phyloP scores from a whole-genome alignment of 2,113 vertebrate genomes.

The Tauraco erythrolophus region DNA sequence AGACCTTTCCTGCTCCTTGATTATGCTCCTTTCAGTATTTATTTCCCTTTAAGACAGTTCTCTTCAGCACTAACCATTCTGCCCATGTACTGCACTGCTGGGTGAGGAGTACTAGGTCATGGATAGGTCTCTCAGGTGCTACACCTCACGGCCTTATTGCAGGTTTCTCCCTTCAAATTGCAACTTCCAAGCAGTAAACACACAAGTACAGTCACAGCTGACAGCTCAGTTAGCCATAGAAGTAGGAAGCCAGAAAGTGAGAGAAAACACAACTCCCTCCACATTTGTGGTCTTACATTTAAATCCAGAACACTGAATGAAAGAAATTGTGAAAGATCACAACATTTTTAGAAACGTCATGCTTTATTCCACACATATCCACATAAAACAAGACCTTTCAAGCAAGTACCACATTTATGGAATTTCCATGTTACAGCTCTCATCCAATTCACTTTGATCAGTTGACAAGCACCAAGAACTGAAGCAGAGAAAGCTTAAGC shows the following conservation, averaged over 20 bases:
- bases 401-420: background rate
- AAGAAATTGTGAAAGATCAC: background rate
- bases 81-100: background rate
- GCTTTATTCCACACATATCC: background rate
- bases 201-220: rapidly evolving
- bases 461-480: background rate
- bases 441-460: background rate
- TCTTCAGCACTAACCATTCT: background rate
- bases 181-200: background rate
- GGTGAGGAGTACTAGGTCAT: background rate
- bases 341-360: background rate
- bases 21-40: background rate
- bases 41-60: background rate
- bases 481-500: background rate
- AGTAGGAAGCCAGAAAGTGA: background rate
- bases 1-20: background rate
- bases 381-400: background rate
- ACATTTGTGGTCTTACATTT: background rate
- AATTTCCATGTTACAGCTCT: background rate
- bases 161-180: background rate
- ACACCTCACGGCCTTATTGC: background rate
- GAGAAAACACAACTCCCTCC: background rate
- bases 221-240: background rate
- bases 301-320: background rate
- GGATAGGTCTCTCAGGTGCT: background rate